Base-by-base conservation (phyloP, 2,113 vertebrate species). In the Anolis sagrei region DNA sequence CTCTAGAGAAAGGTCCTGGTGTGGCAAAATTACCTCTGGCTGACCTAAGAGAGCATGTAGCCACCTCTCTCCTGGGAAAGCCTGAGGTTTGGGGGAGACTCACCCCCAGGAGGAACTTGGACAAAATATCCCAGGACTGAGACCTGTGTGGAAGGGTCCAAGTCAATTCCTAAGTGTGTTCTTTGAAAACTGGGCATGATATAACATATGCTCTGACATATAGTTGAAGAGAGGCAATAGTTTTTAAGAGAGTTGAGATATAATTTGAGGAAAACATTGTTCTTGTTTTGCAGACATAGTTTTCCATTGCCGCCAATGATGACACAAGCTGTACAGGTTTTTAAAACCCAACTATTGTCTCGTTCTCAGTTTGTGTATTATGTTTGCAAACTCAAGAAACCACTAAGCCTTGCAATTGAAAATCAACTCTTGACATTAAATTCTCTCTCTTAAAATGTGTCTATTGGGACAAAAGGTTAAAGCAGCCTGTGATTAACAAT, bases 401-500 rank as follows among this genome's bases (percentile, higher is more conserved):
- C 58, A 64, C 39, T 75, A 82, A 83, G 82, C 87, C 86, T 49
- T 79, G 77, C 36, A 84, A 86, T 89, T 81, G 14, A 86, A 86
- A 91, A 76, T 61, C 27, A 75, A 84, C 66, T 58, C 74, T 87
- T 92, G 91, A 82, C 76, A 89, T 82, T 58, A 79, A 76, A 87
- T 81, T 76, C n/a, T 85, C 0, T 85, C 89, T 93, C 92, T 27
- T 88, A 44, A 16, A 89, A 39, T 0, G 0, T 86, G 61, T 86
- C 84, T 91, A 61, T 92, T 90, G 86, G 84, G 89, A 88, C 61
- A 84, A 75, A 76, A 75, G 77, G 0, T 0, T 85, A 90, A 89
- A 83, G 73, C 76, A 7, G 62, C 81, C 32, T 74, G 73, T 19
- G 62, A 81, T 64, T 23, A 64, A 64, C 25, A 64, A 23, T 64